Evolutionary conservation across 2,113 vertebrate species (phyloP).

Genomic region (Cnemophilus loriae): DNA sequence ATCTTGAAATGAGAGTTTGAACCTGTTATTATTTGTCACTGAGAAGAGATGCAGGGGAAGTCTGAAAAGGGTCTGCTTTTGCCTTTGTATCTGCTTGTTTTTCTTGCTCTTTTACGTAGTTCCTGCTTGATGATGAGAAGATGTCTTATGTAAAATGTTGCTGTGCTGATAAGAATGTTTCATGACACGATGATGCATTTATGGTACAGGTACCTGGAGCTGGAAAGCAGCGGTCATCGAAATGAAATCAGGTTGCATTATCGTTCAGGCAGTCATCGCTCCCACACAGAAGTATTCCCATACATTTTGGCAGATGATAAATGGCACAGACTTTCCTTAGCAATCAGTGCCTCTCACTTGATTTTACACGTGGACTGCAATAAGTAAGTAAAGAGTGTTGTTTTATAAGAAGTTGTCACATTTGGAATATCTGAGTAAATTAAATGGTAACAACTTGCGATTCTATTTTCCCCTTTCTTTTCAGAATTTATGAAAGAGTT

Average conservation of each 20-base stretch:
- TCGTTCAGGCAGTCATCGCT: slow-evolving; percentile 81
- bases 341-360: slow-evolving; percentile 92
- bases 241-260: slow-evolving; percentile 95
- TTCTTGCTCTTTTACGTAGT: background rate
- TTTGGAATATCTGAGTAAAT: background rate
- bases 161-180: background rate
- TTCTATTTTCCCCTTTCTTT: background rate
- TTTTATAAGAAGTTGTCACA: background rate
- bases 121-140: background rate
- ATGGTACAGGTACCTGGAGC: slow-evolving; percentile 85
- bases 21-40: background rate
- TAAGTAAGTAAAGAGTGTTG: slow-evolving; percentile 76
- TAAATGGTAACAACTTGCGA: background rate
- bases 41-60: background rate
- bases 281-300: slow-evolving; percentile 93
- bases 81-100: background rate
- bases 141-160: background rate
- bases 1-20: background rate
- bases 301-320: slow-evolving; percentile 93
- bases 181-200: background rate
- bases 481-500: slow-evolving; percentile 95
- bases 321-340: slow-evolving; percentile 94
- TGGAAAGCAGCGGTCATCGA: slow-evolving; percentile 96
- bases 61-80: background rate
- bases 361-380: slow-evolving; percentile 94